Percentiles rank a stretch among this genome's conserved stretches.
These are phyloP conservation scores for Neostethus bicornis DNA, from an alignment of 2,797 vertebrate species.

Conservation along the genomic window DNA sequence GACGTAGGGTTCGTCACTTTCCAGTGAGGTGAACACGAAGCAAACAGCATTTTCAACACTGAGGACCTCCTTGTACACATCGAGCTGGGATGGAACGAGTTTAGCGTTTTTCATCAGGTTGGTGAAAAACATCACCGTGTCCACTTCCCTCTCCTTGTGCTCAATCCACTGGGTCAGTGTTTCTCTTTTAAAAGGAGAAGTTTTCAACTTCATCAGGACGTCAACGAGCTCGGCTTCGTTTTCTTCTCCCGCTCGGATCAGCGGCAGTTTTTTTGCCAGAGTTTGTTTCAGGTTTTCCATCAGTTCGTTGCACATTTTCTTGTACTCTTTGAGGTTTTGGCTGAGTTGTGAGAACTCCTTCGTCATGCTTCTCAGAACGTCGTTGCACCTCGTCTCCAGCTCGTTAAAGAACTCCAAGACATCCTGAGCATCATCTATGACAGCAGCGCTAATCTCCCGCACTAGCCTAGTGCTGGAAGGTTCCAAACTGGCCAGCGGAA, in stretches of 20 bases:
- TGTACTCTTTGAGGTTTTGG: slow-evolving; percentile 41
- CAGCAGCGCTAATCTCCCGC: slow-evolving; percentile 22
- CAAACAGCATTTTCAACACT: background rate
- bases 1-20: slow-evolving; percentile 6
- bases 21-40: slow-evolving; percentile 5
- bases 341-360: slow-evolving; percentile 38
- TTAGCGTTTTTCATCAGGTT: background rate
- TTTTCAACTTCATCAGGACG: slow-evolving; percentile 29
- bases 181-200: slow-evolving; percentile 56
- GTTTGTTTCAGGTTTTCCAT: slow-evolving; percentile 21
- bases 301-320: slow-evolving; percentile 31
- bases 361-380: slow-evolving; percentile 13
- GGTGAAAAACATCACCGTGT: background rate
- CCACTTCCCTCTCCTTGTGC: slow-evolving; percentile 31
- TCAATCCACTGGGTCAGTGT: slow-evolving; percentile 59
- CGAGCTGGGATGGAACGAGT: background rate
- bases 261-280: slow-evolving; percentile 37
- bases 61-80: background rate
- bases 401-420: slow-evolving; percentile 36
- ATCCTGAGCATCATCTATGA: slow-evolving; percentile 13
- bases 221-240: slow-evolving; percentile 35
- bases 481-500: slow-evolving; percentile 45
- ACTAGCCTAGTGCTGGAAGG: slow-evolving; percentile 15
- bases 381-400: slow-evolving; percentile 7
- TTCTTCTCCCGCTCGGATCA: slow-evolving; percentile 46